A percentile compares a stretch with the other conserved stretches of the same genome.
These are phyloP conservation scores for Herpetotheres cachinnans DNA, from an alignment of 2,113 vertebrate species.

Conservation along the genomic window DNA sequence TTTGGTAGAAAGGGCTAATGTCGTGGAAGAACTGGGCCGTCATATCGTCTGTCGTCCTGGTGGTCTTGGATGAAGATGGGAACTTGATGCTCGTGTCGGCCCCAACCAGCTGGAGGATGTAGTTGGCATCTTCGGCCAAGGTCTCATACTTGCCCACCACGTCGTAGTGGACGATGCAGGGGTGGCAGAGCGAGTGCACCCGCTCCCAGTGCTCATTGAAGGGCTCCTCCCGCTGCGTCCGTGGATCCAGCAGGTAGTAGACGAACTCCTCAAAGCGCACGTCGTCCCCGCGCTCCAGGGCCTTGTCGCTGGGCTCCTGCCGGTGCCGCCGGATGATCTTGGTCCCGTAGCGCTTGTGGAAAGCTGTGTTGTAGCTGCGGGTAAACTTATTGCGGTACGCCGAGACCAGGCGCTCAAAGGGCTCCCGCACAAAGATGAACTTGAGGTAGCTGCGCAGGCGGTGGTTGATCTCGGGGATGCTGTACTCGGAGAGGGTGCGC, in stretches of 20 bases:
- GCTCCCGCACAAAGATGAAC: constrained; percentile 92
- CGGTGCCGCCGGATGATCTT: constrained; percentile 88
- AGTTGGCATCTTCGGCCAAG: constrained; percentile 88
- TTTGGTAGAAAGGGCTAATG: constrained; percentile 91
- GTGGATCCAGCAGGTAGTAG: constrained; percentile 89
- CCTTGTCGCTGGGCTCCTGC: constrained; percentile 71
- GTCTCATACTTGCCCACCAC: constrained; percentile 96
- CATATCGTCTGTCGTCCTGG: constrained; percentile 80
- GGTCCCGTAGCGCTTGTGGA: constrained; percentile 90
- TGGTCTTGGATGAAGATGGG: constrained; percentile 79
- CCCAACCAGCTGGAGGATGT: constrained; percentile 85
- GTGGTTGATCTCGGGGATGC: constrained; percentile 84
- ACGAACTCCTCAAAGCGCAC: constrained; percentile 94
- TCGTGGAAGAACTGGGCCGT: constrained; percentile 85
- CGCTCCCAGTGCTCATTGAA: constrained; percentile 97
- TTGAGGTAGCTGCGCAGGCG: constrained; percentile 91
- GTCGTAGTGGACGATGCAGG: constrained; percentile 91
- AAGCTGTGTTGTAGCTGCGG: constrained; percentile 88
- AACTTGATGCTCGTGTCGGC: constrained; percentile 79
- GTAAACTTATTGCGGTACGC: constrained; percentile 94
- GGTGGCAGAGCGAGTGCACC: constrained; percentile 90
- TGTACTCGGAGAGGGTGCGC: constrained; percentile 85
- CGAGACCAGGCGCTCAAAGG: constrained; percentile 91
- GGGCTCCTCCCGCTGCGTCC: constrained; percentile 85
- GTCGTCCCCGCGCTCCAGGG: constrained; percentile 83